phyloP scores from a whole-genome alignment of 2,888 invertebrate genomes.

The Sialis fuliginosa region DNA sequence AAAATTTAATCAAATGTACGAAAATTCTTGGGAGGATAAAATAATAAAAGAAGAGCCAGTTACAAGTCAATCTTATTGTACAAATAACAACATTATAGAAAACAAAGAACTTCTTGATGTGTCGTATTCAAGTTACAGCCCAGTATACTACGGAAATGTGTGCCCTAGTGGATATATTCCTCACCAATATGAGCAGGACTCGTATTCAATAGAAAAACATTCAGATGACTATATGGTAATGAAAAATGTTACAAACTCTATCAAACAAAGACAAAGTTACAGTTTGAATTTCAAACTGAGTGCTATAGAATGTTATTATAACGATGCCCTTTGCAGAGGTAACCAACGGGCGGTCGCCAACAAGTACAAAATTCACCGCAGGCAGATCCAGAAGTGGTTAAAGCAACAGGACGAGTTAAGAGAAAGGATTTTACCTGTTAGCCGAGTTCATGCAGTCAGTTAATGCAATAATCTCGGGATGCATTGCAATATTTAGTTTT shows the following conservation, averaged over 20 bases:
- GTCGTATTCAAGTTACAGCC: neutral
- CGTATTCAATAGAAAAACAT: neutral
- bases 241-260: neutral
- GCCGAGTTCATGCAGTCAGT: constrained; percentile 16
- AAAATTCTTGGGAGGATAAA: constrained; percentile 14
- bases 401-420: constrained; percentile 29
- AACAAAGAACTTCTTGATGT: neutral
- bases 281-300: constrained; percentile 34
- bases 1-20: constrained; percentile 17
- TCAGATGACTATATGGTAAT: neutral
- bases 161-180: constrained; percentile 6
- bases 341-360: constrained; percentile 28
- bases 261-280: constrained; percentile 25
- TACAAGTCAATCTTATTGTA: neutral
- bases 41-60: neutral
- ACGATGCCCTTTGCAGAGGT: constrained; percentile 28
- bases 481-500: too few relatives aligned
- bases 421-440: constrained; percentile 19
- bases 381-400: constrained; percentile 36
- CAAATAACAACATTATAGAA: neutral
- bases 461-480: neutral
- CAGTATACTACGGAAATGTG: constrained; percentile 6
- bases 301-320: constrained; percentile 33
- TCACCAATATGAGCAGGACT: neutral
- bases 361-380: constrained; percentile 28